phyloP scores from a whole-genome alignment of 2,888 invertebrate genomes.

The Plagodis dolabraria region DNA sequence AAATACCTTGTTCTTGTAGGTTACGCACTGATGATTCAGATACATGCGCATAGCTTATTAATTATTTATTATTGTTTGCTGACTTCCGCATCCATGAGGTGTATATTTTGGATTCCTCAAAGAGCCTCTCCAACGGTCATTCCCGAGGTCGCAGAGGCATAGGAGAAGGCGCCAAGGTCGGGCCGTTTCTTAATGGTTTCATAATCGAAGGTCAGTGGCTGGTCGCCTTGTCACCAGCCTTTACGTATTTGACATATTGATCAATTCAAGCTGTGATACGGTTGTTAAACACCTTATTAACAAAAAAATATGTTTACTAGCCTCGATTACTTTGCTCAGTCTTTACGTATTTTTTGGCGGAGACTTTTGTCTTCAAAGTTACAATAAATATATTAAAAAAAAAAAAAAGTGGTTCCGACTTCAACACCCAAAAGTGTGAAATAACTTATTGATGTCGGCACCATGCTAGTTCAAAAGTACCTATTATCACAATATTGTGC shows the following conservation, averaged over 20 bases:
- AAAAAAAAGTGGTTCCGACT: too few relatives aligned
- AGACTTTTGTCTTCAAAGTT: too few relatives aligned
- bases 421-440: too few relatives aligned
- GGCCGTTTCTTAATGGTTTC: constrained; percentile 41
- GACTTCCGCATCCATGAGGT: too few relatives aligned
- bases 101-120: constrained; percentile 18
- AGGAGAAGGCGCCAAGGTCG: constrained; percentile 52
- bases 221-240: constrained; percentile 24
- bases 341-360: constrained; percentile 7
- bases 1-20: too few relatives aligned
- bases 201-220: constrained; percentile 35
- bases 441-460: too few relatives aligned
- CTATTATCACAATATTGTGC: too few relatives aligned
- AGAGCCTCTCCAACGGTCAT: constrained; percentile 41
- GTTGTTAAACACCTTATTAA: constrained; percentile 44
- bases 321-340: constrained; percentile 8
- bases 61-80: too few relatives aligned
- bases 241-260: constrained; percentile 55
- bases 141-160: constrained; percentile 48
- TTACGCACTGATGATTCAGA: too few relatives aligned
- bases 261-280: constrained; percentile 47
- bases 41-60: too few relatives aligned
- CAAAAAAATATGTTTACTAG: neutral
- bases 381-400: too few relatives aligned
- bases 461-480: too few relatives aligned